Percentiles rank a stretch among this genome's conserved stretches.
phyloP scores from a whole-genome alignment of 92 coral and sea anemone genomes.

The Pocillopora meandrina region DNA sequence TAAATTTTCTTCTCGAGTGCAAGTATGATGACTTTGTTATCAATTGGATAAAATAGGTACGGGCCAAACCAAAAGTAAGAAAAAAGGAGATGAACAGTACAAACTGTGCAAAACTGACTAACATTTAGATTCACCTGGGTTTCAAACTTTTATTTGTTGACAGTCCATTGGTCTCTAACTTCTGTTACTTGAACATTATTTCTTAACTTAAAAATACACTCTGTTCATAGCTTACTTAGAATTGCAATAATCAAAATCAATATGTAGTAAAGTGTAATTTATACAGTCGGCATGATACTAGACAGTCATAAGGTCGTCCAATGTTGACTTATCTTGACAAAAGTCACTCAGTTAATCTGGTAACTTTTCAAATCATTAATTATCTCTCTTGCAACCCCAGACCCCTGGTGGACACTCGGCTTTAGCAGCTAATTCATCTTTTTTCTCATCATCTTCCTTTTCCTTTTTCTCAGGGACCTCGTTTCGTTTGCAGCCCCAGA shows the following conservation, averaged over 20 bases:
- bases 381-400: constrained; percentile 53
- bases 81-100: neutral
- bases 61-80: too few relatives aligned
- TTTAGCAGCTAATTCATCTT: constrained; percentile 2
- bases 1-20: too few relatives aligned
- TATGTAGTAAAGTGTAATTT: neutral
- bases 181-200: neutral
- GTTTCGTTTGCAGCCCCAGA: constrained; percentile 63
- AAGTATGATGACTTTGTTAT: too few relatives aligned
- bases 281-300: neutral
- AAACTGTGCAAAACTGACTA: neutral
- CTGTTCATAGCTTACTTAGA: constrained; percentile 29
- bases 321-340: constrained; percentile 17
- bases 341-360: constrained; percentile 19
- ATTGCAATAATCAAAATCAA: constrained; percentile 1
- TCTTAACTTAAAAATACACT: constrained; percentile 43
- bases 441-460: constrained; percentile 7
- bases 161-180: constrained; percentile 11
- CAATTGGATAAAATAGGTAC: too few relatives aligned
- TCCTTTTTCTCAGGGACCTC: constrained; percentile 10
- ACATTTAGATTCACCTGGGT: neutral
- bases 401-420: constrained; percentile 58
- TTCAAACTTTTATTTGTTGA: constrained; percentile 16
- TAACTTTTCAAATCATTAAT: constrained; percentile 21
- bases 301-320: neutral